Percentiles rank a stretch among this genome's conserved stretches.
These are phyloP conservation scores for Montipora foliosa DNA, from an alignment of 64 coral and sea anemone genomes.

Conservation along the genomic window DNA sequence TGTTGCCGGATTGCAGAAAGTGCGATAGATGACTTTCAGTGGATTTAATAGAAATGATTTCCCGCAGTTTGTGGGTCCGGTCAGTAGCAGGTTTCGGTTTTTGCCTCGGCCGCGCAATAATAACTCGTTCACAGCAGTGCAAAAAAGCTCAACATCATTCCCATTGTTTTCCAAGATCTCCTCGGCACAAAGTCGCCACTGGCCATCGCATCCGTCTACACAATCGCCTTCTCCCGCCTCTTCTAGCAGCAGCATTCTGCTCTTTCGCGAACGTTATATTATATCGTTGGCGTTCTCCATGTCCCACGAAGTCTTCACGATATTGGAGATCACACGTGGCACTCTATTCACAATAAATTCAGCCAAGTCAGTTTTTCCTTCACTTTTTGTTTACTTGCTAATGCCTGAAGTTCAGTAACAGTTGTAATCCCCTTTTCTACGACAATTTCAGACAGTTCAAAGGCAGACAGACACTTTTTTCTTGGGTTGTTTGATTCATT, in stretches of 20 bases:
- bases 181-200: conserved; percentile 22
- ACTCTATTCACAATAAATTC: conserved; percentile 27
- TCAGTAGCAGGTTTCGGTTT: conserved; percentile 45
- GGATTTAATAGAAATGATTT: conserved; percentile 45
- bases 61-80: conserved; percentile 38
- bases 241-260: background rate
- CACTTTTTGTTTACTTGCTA: conserved; percentile 32
- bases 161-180: conserved; percentile 49
- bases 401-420: background rate
- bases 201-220: conserved; percentile 22
- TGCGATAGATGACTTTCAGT: conserved; percentile 21
- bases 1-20: conserved; percentile 40
- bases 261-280: conserved; percentile 42
- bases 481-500: conserved; percentile 4
- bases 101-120: conserved; percentile 37
- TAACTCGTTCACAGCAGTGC: conserved; percentile 40
- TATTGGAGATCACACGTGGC: conserved; percentile 10
- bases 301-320: conserved; percentile 51
- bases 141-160: conserved; percentile 22
- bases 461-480: conserved; percentile 29
- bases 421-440: background rate
- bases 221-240: background rate
- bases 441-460: background rate
- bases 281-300: conserved; percentile 9
- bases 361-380: conserved; percentile 22